Evolutionary conservation across 2,113 vertebrate species (phyloP).

Genomic region (Forbesichthys papilliferus): DNA sequence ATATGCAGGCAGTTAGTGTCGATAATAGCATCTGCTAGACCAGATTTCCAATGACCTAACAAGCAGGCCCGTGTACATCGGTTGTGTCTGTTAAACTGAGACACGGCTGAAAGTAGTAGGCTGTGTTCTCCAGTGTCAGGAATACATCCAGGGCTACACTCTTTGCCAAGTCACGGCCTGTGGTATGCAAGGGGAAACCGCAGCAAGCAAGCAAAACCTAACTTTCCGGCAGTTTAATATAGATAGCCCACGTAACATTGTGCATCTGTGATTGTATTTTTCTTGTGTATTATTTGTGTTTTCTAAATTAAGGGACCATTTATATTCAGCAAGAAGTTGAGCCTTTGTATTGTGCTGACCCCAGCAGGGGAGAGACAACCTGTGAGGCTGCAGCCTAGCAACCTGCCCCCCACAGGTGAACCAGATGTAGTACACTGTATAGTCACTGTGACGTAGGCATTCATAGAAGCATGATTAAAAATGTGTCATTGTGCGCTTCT

Average conservation of each 20-base stretch:
- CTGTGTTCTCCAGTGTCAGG: neutral
- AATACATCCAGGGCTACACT: neutral
- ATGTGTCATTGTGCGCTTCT: slow-evolving; percentile 30
- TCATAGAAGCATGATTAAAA: slow-evolving; percentile 43
- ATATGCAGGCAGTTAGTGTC: slow-evolving; percentile 28
- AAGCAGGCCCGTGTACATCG: neutral
- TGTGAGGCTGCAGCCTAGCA: slow-evolving; percentile 36
- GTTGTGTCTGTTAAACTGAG: neutral
- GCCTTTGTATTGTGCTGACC: neutral
- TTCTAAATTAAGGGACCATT: neutral
- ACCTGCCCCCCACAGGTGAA: slow-evolving; percentile 18
- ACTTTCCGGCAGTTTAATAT: slow-evolving; percentile 8
- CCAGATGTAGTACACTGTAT: slow-evolving; percentile 7
- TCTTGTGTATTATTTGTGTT: neutral
- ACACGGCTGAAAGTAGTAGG: neutral
- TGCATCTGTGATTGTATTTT: neutral
- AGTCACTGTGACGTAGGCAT: slow-evolving; percentile 23
- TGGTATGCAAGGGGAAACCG: neutral
- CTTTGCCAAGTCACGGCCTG: neutral
- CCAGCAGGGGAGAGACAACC: neutral
- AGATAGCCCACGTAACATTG: neutral
- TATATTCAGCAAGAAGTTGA: neutral
- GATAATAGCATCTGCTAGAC: slow-evolving; percentile 13
- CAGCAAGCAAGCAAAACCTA: slow-evolving; percentile 14
- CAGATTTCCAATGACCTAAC: neutral